A percentile compares a stretch with the other conserved stretches of the same genome.
phyloP scores from a whole-genome alignment of 2,888 invertebrate genomes.

The Malacosoma neustria region DNA sequence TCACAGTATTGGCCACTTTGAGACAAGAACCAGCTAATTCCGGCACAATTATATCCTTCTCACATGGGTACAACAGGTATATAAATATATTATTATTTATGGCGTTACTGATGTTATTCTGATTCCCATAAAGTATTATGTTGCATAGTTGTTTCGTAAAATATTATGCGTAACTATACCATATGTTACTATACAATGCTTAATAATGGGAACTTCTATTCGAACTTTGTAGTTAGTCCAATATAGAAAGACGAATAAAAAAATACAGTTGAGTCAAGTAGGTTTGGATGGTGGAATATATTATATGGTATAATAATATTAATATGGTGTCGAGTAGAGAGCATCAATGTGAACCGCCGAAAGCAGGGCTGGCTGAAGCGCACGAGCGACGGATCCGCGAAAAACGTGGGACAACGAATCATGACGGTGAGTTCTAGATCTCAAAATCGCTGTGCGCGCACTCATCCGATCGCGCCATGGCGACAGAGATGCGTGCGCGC shows the following conservation, averaged over 20 bases:
- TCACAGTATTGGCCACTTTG: slow-evolving; percentile 85
- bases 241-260: no score
- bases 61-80: slow-evolving; percentile 85
- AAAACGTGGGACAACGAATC: neutral
- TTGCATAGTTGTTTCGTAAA: no score
- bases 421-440: slow-evolving; percentile 72
- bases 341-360: slow-evolving; percentile 31
- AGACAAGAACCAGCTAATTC: slow-evolving; percentile 88
- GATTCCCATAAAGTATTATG: no score
- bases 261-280: no score
- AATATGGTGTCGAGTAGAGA: slow-evolving; percentile 47
- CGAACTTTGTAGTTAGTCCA: no score
- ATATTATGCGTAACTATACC: no score
- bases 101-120: no score
- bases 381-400: slow-evolving; percentile 18
- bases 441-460: slow-evolving; percentile 72
- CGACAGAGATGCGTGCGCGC: slow-evolving; percentile 50
- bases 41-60: slow-evolving; percentile 88
- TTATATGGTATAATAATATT: slow-evolving; percentile 26
- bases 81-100: no score
- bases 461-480: slow-evolving; percentile 29
- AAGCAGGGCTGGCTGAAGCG: slow-evolving; percentile 17
- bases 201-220: no score
- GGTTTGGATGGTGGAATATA: no score
- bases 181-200: slow-evolving; percentile 9